Conservation (phyloP, 2,113 vertebrate species). For the Semicossyphus pulcher region DNA sequence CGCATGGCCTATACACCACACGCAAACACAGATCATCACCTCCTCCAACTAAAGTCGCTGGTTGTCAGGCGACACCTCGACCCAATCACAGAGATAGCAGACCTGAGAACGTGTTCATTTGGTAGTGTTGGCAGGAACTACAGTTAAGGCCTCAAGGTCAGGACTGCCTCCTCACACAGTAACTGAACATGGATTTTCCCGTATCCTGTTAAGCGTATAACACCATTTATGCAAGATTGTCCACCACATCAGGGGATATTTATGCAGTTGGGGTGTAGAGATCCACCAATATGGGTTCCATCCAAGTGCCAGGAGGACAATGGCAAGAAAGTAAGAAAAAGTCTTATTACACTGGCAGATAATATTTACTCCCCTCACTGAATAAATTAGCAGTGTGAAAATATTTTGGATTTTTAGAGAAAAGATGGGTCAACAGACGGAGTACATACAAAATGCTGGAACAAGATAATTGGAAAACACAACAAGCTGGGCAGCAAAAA, state of each 20-base stretch:
- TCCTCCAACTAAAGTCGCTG: conserved; percentile 43
- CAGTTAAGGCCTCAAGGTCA: conserved; percentile 60
- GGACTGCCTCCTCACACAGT: neutral
- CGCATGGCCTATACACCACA: conserved; percentile 21
- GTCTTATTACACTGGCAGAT: too few relatives aligned
- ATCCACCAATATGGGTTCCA: too few relatives aligned
- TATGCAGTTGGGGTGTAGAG: too few relatives aligned
- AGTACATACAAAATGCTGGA: too few relatives aligned
- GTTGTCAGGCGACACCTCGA: conserved; percentile 41
- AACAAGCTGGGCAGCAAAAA: neutral
- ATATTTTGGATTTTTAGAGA: neutral
- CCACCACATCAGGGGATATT: neutral
- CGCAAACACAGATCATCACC: conserved; percentile 44
- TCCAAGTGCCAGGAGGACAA: too few relatives aligned
- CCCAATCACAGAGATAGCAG: conserved; percentile 56
- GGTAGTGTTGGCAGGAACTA: conserved; percentile 37
- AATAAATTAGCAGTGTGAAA: too few relatives aligned
- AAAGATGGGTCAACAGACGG: neutral
- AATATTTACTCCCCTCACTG: too few relatives aligned
- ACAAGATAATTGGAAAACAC: too few relatives aligned
- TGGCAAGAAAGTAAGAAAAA: neutral
- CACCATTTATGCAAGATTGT: neutral
- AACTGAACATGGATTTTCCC: too few relatives aligned
- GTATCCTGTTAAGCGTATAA: too few relatives aligned
- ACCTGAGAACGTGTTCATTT: conserved; percentile 51